Percentiles rank a stretch among this genome's conserved stretches.
phyloP scores from a whole-genome alignment of 92 coral and sea anemone genomes.

The Metridium senile region DNA sequence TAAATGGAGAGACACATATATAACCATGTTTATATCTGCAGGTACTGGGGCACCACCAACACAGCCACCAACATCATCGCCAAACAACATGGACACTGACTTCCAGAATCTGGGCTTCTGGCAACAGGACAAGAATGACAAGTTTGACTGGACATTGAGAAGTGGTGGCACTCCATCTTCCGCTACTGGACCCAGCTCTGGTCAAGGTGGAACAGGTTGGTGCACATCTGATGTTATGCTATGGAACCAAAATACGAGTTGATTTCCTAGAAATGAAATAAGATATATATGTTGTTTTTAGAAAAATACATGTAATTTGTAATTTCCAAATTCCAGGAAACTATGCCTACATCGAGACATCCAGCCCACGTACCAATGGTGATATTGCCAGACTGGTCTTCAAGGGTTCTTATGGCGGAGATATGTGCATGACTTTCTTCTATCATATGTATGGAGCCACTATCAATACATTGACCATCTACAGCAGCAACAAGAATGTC shows the following conservation, averaged over 20 bases:
- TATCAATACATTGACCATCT: conserved; percentile 33
- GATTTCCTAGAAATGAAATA: no score
- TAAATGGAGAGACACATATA: not conserved
- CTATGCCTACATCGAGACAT: conserved; percentile 37
- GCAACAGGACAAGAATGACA: conserved; percentile 22
- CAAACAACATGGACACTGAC: conserved; percentile 12
- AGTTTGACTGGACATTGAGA: conserved; percentile 33
- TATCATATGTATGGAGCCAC: conserved; percentile 46
- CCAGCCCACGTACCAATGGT: conserved; percentile 23
- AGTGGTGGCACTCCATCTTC: conserved; percentile 21
- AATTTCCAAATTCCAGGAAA: conserved; percentile 18
- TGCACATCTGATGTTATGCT: no score
- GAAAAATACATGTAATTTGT: no score
- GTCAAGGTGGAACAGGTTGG: conserved; percentile 24
- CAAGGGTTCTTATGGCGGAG: conserved; percentile 19
- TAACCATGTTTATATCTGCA: not conserved
- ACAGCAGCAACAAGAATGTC: not conserved
- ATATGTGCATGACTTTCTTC: conserved; percentile 46
- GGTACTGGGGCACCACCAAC: conserved; percentile 36
- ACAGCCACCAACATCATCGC: conserved; percentile 27
- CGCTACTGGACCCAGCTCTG: conserved; percentile 24
- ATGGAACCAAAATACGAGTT: no score
- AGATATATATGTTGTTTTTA: no score
- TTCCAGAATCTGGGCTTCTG: conserved; percentile 22
- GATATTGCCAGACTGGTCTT: conserved; percentile 27